A percentile compares a stretch with the other conserved stretches of the same genome.
These are phyloP conservation scores for Catharus fuscescens DNA, from an alignment of 2,113 vertebrate genomes.

Conservation along the genomic window DNA sequence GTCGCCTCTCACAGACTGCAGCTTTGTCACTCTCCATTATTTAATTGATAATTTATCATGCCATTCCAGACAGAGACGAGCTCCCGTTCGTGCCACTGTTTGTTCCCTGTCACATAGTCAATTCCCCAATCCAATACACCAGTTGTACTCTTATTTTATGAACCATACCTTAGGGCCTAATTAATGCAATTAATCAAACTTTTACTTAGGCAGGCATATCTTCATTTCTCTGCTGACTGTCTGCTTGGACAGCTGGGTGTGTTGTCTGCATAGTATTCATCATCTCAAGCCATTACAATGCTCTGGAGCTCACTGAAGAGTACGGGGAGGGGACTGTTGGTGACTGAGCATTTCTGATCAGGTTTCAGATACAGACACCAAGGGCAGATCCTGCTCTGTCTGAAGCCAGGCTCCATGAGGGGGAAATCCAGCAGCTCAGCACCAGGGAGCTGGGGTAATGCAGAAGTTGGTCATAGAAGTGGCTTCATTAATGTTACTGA, in stretches of 20 bases:
- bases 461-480: neutral
- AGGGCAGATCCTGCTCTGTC: neutral
- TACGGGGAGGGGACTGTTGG: neutral
- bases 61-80: slow-evolving; percentile 45
- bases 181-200: slow-evolving; percentile 80
- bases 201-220: slow-evolving; percentile 67
- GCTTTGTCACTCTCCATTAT: slow-evolving; percentile 52
- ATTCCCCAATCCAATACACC: slow-evolving; percentile 63
- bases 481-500: neutral
- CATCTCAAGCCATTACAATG: slow-evolving; percentile 47
- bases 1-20: neutral
- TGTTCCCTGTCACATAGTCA: slow-evolving; percentile 73
- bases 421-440: neutral
- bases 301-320: slow-evolving; percentile 12
- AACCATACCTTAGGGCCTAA: slow-evolving; percentile 77
- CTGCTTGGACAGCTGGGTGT: slow-evolving; percentile 62
- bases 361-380: neutral
- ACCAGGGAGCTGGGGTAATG: neutral
- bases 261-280: slow-evolving; percentile 57
- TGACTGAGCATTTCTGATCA: neutral
- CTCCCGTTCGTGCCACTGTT: slow-evolving; percentile 31
- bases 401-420: neutral
- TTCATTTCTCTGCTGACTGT: slow-evolving; percentile 41
- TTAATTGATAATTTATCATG: slow-evolving; percentile 64
- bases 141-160: slow-evolving; percentile 75